phyloP scores from a whole-genome alignment of 1,140 invertebrate species.

The Oncopodura yosiiana region DNA sequence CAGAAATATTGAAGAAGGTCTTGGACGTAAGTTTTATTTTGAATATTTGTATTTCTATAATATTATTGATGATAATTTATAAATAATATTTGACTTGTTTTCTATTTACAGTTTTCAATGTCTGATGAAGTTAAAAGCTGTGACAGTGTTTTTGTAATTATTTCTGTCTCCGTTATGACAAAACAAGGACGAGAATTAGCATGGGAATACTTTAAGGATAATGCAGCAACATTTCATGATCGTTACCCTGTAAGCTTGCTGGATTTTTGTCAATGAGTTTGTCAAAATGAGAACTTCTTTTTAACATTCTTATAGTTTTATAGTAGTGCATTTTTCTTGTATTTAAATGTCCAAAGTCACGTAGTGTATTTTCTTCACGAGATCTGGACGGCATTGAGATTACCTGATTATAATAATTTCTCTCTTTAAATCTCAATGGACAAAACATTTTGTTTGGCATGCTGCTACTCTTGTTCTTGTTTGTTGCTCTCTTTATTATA shows the following conservation, averaged over 20 bases:
- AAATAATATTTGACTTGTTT: too few species aligned
- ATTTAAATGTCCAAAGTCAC: too few species aligned
- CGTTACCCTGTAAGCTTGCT: conserved; percentile 55
- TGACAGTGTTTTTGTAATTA: conserved; percentile 80
- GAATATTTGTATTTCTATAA: too few species aligned
- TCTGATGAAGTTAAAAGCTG: conserved; percentile 83
- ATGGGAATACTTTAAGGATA: conserved; percentile 86
- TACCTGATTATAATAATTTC: background rate
- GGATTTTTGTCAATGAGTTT: background rate
- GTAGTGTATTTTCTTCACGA: background rate
- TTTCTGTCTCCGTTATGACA: conserved; percentile 62
- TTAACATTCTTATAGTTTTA: too few species aligned
- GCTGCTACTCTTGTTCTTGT: background rate
- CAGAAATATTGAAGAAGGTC: conserved; percentile 60
- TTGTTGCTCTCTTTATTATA: too few species aligned
- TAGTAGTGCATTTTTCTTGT: too few species aligned
- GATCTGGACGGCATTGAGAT: conserved; percentile 1
- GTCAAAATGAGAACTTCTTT: too few species aligned
- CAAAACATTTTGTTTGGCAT: background rate
- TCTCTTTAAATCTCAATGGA: background rate
- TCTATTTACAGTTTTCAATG: conserved; percentile 79
- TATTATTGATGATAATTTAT: too few species aligned
- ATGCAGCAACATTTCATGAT: conserved; percentile 61
- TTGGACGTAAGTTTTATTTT: too few species aligned
- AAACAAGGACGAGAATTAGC: conserved; percentile 67